Evolutionary conservation across 2,797 vertebrate genomes (phyloP).

Genomic region (Chaetophractus vellerosus): DNA sequence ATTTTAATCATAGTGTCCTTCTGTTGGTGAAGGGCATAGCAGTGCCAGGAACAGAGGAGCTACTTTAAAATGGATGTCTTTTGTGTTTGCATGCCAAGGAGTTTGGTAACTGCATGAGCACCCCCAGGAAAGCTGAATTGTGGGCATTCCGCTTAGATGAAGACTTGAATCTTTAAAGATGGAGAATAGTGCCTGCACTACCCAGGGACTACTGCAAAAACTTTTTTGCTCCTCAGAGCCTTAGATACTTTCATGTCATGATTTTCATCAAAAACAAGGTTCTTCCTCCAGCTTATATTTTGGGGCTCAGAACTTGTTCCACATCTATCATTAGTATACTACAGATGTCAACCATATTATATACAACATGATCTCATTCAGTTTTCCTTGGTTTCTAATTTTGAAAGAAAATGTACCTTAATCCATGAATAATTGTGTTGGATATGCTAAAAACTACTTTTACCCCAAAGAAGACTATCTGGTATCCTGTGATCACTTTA

Average conservation of each 20-base stretch:
- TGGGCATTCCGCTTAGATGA: not conserved
- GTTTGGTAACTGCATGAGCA: not conserved
- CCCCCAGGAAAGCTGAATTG: not conserved
- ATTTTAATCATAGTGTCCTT: not conserved
- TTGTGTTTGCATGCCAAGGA: conserved; percentile 13
- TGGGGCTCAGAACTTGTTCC: not conserved
- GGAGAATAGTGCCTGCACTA: not conserved
- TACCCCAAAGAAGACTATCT: conserved; percentile 31
- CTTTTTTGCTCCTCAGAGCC: not conserved
- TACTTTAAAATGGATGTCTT: not conserved
- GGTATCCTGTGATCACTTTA: not conserved
- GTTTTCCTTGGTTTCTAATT: conserved; percentile 51
- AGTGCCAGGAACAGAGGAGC: not conserved
- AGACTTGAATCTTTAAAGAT: not conserved
- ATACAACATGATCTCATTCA: not conserved
- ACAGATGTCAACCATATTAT: not conserved
- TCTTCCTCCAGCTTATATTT: not conserved
- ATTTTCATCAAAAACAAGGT: not conserved
- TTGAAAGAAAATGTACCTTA: not conserved
- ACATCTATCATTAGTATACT: not conserved
- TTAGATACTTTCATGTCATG: not conserved
- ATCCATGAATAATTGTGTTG: not conserved
- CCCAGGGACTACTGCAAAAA: not conserved
- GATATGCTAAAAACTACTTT: conserved; percentile 6
- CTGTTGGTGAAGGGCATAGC: conserved; percentile 27